phyloP scores from a whole-genome alignment of 2,113 vertebrate species.

The Rhegmatorhina hoffmannsi region DNA sequence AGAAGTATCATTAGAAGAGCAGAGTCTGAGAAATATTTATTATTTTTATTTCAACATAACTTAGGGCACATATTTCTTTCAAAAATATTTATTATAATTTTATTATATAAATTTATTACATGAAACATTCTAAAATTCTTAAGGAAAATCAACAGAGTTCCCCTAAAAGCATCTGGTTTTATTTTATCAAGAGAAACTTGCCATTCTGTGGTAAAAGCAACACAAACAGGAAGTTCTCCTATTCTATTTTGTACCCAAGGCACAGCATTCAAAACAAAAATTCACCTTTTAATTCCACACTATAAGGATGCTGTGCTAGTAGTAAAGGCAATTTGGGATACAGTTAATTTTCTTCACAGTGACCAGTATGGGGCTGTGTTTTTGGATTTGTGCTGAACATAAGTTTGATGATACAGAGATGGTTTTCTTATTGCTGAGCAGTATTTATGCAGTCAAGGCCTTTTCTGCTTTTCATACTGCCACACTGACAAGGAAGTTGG shows the following conservation, averaged over 20 bases:
- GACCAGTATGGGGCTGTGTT: rapidly evolving
- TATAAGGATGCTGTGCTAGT: neutral
- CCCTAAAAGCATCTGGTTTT: neutral
- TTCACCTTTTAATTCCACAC: neutral
- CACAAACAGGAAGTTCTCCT: neutral
- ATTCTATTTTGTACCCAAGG: neutral
- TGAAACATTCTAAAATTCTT: neutral
- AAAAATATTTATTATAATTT: neutral
- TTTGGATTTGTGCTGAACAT: neutral
- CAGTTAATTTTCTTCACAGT: neutral
- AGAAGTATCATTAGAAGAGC: neutral
- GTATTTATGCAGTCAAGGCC: neutral
- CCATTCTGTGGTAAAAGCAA: neutral
- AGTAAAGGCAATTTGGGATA: neutral
- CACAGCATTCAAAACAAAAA: neutral
- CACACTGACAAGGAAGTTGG: rapidly evolving
- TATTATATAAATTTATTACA: neutral
- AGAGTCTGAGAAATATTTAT: neutral
- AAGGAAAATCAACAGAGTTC: neutral
- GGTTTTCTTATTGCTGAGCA: neutral
- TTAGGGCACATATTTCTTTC: neutral
- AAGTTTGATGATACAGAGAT: neutral
- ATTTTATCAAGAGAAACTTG: neutral
- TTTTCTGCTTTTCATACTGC: neutral
- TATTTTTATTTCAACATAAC: neutral